Conservation (phyloP, 2,113 vertebrate genomes). For the Chascanopsetta lugubris region DNA sequence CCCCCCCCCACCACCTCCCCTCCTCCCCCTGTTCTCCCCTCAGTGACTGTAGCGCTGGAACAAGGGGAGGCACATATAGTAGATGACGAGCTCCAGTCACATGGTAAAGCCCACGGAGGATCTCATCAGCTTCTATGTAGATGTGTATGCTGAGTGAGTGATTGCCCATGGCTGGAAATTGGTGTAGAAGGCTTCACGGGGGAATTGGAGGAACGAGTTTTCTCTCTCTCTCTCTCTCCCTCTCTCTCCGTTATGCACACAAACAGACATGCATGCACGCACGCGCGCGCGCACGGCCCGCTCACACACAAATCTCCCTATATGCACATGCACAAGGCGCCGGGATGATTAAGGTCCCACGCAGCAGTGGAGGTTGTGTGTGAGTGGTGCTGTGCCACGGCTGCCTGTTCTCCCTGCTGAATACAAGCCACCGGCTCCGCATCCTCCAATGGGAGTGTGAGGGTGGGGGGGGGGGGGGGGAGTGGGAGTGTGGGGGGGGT, state of each 20-base stretch:
- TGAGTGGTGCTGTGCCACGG: constrained; percentile 53
- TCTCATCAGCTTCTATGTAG: constrained; percentile 85
- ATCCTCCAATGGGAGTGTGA: constrained; percentile 70
- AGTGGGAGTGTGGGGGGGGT: no score
- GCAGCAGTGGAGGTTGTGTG: constrained; percentile 67
- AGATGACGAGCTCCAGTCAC: constrained; percentile 75
- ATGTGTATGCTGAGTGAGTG: constrained; percentile 84
- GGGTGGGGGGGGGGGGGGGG: no score
- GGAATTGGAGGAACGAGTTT: constrained; percentile 78
- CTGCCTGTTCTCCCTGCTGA: constrained; percentile 76
- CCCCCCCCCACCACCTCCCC: constrained; percentile 54
- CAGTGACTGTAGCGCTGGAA: constrained; percentile 56
- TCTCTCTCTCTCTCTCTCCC: constrained; percentile 53
- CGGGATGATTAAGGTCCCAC: constrained; percentile 78
- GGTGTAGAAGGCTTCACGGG: constrained; percentile 81
- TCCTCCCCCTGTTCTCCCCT: constrained; percentile 9
- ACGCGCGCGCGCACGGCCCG: constrained; percentile 34
- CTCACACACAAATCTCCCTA: constrained; percentile 70
- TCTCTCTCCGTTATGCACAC: constrained; percentile 45
- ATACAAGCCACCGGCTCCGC: constrained; percentile 70
- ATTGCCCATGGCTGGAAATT: constrained; percentile 84
- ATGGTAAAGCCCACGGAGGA: constrained; percentile 78
- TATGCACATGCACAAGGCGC: constrained; percentile 69
- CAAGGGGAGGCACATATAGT: constrained; percentile 71
- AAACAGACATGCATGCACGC: constrained; percentile 42